Conservation (phyloP, 2,888 invertebrate species). For the Yponomeuta evonymella region DNA sequence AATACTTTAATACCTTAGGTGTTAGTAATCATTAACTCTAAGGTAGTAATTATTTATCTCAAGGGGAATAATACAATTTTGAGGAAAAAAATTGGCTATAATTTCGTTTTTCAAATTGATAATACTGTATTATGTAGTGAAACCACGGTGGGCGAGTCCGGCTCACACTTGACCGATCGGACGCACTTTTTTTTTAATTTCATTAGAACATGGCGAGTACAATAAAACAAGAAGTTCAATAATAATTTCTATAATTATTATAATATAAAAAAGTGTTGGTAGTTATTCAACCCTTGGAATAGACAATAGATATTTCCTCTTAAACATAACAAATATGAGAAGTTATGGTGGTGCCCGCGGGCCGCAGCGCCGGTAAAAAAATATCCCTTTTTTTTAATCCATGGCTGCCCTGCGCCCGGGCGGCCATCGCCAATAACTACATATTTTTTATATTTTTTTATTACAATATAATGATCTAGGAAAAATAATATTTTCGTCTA, state of each 20-base stretch:
- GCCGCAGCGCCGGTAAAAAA: constrained; percentile 56
- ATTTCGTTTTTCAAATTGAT: no score
- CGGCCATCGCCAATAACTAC: constrained; percentile 24
- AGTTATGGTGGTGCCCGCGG: constrained; percentile 27
- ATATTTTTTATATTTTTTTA: constrained; percentile 62
- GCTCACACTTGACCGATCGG: neutral
- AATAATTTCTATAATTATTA: constrained; percentile 78
- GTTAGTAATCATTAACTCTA: no score
- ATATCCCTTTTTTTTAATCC: constrained; percentile 54
- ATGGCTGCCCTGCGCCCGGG: constrained; percentile 16
- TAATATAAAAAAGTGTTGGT: constrained; percentile 78
- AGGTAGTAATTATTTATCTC: no score
- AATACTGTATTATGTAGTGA: no score
- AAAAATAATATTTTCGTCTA: constrained; percentile 76
- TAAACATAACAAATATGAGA: constrained; percentile 73
- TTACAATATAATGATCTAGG: constrained; percentile 76
- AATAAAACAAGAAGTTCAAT: constrained; percentile 59
- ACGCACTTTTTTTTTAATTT: neutral
- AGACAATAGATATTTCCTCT: constrained; percentile 76
- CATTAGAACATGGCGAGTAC: constrained; percentile 18
- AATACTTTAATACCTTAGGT: no score
- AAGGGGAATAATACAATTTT: no score
- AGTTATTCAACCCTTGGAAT: constrained; percentile 74
- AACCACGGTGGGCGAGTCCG: neutral
- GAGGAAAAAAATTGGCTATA: no score